Conservation (phyloP, 37 sponge, comb jelly and placozoan genomes). For the Spongilla lacustris region DNA sequence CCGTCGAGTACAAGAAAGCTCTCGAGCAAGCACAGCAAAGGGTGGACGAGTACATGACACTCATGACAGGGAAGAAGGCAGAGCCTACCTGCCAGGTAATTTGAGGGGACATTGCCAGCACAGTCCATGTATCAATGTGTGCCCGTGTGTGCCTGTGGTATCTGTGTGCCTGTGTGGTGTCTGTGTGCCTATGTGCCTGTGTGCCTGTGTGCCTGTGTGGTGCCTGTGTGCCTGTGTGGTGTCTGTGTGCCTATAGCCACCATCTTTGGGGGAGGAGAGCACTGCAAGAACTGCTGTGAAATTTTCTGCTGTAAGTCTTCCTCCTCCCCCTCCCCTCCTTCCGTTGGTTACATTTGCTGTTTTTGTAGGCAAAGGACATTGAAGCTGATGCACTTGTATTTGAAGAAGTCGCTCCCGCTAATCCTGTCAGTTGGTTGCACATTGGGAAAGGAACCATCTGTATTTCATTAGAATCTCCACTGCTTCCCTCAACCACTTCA, state of each 20-base stretch:
- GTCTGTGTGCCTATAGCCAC: neutral
- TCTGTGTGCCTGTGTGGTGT: too few species aligned
- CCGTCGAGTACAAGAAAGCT: conserved; percentile 66
- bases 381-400: conserved; percentile 47
- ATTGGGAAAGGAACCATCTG: too few species aligned
- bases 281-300: neutral
- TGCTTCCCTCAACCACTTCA: too few species aligned
- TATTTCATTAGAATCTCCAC: too few species aligned
- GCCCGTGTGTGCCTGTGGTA: neutral
- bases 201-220: too few species aligned
- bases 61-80: conserved; percentile 69
- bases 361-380: conserved; percentile 29
- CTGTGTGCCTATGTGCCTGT: too few species aligned
- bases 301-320: neutral
- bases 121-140: neutral
- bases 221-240: too few species aligned
- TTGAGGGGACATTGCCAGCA: neutral
- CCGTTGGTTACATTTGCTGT: neutral
- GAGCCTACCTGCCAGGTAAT: neutral
- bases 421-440: too few species aligned
- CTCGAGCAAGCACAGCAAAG: conserved; percentile 72
- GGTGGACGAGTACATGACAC: conserved; percentile 68
- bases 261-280: neutral
- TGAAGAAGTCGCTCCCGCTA: conserved; percentile 24
- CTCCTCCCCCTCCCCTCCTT: neutral